phyloP scores from a whole-genome alignment of 2,113 vertebrate genomes.

The Baryphthengus martii region DNA sequence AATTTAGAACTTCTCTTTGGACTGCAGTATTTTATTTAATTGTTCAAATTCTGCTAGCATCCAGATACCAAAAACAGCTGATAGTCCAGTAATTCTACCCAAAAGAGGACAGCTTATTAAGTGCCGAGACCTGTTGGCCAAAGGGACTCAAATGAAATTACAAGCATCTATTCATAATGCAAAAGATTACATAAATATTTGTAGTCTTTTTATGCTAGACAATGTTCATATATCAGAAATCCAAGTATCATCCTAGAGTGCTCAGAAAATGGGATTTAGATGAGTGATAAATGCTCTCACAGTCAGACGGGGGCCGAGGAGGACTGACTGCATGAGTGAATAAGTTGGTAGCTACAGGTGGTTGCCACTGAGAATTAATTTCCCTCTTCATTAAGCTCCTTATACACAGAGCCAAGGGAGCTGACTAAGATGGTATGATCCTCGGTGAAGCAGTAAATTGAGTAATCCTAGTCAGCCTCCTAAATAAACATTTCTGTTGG shows the following conservation, averaged over 20 bases:
- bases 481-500: background rate
- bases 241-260: background rate
- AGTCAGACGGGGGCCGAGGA: background rate
- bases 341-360: constrained; percentile 28
- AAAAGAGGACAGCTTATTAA: background rate
- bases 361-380: constrained; percentile 44
- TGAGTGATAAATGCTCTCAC: background rate
- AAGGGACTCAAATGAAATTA: background rate
- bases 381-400: constrained; percentile 49
- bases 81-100: background rate
- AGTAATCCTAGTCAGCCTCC: background rate
- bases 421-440: background rate
- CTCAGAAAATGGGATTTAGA: background rate
- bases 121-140: background rate
- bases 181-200: background rate
- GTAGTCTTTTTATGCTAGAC: background rate
- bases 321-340: background rate
- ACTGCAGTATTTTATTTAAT: background rate
- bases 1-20: background rate
- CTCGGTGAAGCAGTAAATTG: constrained; percentile 47
- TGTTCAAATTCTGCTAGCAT: background rate
- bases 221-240: background rate
- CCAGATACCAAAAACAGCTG: background rate
- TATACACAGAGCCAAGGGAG: constrained; percentile 1
- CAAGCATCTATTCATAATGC: background rate